Evolutionary conservation across 2,888 invertebrate species (phyloP).

Genomic region (Rhingia rostrata): DNA sequence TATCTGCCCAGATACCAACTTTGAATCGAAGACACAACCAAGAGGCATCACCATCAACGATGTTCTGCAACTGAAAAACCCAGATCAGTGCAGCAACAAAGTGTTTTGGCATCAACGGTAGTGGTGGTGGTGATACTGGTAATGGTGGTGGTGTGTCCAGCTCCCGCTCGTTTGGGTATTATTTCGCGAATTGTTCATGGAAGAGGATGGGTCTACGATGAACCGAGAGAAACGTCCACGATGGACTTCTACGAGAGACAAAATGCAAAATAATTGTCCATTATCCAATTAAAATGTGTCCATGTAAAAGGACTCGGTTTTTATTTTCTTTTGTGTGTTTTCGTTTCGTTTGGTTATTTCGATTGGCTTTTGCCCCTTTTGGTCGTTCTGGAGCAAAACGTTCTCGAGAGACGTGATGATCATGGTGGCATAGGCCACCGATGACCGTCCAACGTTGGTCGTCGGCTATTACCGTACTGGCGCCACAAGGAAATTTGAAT

Average conservation of each 20-base stretch:
- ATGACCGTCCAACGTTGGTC: conserved; percentile 48
- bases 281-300: conserved; percentile 78
- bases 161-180: conserved; percentile 40
- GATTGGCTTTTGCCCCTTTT: conserved; percentile 70
- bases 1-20: conserved; percentile 57
- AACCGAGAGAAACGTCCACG: conserved; percentile 36
- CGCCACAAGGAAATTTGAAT: conserved; percentile 73
- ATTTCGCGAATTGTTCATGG: conserved; percentile 48
- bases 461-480: conserved; percentile 51
- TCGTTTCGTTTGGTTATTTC: conserved; percentile 55
- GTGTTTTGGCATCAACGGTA: background rate
- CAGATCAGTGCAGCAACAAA: conserved; percentile 35
- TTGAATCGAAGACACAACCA: conserved; percentile 36
- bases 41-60: conserved; percentile 8
- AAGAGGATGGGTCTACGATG: conserved; percentile 32
- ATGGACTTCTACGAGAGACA: conserved; percentile 73
- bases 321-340: conserved; percentile 67
- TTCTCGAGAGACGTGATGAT: conserved; percentile 68
- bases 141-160: conserved; percentile 48
- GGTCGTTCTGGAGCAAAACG: conserved; percentile 72
- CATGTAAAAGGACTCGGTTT: conserved; percentile 67
- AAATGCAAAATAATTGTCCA: conserved; percentile 77
- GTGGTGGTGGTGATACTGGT: conserved; percentile 1
- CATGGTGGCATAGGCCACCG: conserved; percentile 72
- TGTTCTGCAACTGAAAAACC: conserved; percentile 11